Percentiles rank a stretch among this genome's conserved stretches.
These are phyloP conservation scores for Dendrocopos noguchii DNA, from an alignment of 2,113 vertebrate species.

Conservation along the genomic window DNA sequence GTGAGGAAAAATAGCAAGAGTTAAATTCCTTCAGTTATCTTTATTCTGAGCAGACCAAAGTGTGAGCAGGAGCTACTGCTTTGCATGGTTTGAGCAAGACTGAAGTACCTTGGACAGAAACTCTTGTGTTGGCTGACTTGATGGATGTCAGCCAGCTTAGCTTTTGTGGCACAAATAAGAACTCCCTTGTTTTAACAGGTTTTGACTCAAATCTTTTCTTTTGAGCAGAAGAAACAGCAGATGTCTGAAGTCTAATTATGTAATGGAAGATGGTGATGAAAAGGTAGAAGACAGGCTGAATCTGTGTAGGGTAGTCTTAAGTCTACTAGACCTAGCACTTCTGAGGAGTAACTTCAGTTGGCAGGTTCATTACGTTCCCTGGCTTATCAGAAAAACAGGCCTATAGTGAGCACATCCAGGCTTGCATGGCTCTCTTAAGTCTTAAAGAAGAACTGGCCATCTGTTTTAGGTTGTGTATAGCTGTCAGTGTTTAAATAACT, in stretches of 20 bases:
- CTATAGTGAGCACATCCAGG: not conserved
- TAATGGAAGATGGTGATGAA: not conserved
- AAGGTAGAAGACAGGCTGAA: not conserved
- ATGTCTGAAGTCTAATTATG: not conserved
- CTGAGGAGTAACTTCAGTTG: not conserved
- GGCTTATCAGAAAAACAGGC: not conserved
- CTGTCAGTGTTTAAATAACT: slow-evolving; percentile 8
- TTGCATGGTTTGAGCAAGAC: not conserved
- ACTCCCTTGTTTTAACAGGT: not conserved
- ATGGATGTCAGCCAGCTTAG: not conserved
- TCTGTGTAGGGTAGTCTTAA: not conserved
- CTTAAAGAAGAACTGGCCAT: not conserved
- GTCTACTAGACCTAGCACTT: not conserved
- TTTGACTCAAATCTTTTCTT: not conserved
- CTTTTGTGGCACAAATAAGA: not conserved
- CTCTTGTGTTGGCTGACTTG: not conserved
- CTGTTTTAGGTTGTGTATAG: not conserved
- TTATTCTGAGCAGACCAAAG: not conserved
- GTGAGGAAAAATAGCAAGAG: not conserved
- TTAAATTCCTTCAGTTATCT: not conserved
- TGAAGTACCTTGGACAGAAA: not conserved
- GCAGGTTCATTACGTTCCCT: not conserved
- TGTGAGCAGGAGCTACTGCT: not conserved
- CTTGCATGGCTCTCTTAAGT: not conserved
- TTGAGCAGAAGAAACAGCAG: not conserved